Percentiles rank a stretch among this genome's conserved stretches.
phyloP scores from a whole-genome alignment of 1,140 invertebrate species.

The Goniozus legneri region DNA sequence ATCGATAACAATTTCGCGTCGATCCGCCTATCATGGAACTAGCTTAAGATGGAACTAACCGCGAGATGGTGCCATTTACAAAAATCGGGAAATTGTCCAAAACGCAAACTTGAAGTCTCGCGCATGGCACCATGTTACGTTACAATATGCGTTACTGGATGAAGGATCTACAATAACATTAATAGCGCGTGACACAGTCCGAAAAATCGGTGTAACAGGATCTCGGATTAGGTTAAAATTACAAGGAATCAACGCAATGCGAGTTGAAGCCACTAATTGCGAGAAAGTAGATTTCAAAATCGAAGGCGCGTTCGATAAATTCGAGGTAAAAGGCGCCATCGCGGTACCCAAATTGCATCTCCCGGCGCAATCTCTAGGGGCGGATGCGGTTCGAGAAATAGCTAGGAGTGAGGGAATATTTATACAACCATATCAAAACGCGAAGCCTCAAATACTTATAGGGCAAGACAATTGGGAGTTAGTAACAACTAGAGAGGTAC shows the following conservation, averaged over 20 bases:
- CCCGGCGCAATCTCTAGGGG: constrained; percentile 2
- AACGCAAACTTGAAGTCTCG: too few species aligned
- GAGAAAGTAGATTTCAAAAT: not conserved
- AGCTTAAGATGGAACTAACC: too few species aligned
- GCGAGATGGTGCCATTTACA: too few species aligned
- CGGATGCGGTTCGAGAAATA: not conserved
- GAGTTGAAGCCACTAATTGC: not conserved
- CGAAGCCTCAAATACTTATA: constrained; percentile 1
- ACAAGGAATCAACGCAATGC: not conserved
- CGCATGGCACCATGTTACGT: too few species aligned
- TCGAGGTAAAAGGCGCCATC: not conserved
- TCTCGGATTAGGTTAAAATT: not conserved
- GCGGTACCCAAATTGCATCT: constrained; percentile 1
- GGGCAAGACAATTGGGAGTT: constrained; percentile 13
- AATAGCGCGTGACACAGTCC: constrained; percentile 10
- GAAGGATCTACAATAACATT: constrained; percentile 24
- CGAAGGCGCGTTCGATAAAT: not conserved
- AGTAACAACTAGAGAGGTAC: constrained; percentile 1
- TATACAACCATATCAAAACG: not conserved
- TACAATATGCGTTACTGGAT: constrained; percentile 21
- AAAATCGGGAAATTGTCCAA: too few species aligned
- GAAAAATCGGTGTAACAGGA: constrained; percentile 9
- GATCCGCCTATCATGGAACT: too few species aligned
- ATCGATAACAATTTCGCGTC: too few species aligned
- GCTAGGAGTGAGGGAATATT: not conserved